Conservation (phyloP, 1,140 invertebrate species). For the Homarus americanus region DNA sequence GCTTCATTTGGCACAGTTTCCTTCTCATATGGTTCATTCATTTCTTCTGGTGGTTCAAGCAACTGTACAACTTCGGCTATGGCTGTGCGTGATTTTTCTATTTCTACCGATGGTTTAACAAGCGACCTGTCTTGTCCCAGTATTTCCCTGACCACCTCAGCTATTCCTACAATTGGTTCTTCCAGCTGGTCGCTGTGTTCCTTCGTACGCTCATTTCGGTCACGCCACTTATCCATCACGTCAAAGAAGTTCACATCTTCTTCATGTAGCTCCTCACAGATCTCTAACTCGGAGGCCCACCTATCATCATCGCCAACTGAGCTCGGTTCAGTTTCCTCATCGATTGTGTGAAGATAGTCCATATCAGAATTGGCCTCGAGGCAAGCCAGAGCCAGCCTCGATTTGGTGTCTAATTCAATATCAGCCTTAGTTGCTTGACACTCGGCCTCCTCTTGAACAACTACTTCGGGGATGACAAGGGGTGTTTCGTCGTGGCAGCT, state of each 20-base stretch:
- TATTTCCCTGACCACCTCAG: background rate
- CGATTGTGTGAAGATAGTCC: constrained; percentile 58
- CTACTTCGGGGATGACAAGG: constrained; percentile 27
- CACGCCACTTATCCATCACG: background rate
- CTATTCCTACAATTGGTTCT: background rate
- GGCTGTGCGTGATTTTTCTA: background rate
- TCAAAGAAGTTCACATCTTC: background rate
- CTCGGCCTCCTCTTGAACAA: background rate
- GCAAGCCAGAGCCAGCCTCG: background rate
- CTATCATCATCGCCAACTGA: constrained; percentile 37
- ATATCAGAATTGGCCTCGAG: background rate
- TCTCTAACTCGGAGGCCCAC: constrained; percentile 1
- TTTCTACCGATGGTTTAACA: background rate
- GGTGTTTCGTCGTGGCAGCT: background rate
- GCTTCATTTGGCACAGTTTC: no score
- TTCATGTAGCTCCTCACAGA: constrained; percentile 8
- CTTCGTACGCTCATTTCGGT: background rate
- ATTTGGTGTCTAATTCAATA: background rate
- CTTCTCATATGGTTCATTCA: background rate
- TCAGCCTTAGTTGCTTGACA: background rate
- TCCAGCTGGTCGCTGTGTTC: background rate
- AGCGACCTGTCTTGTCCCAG: background rate
- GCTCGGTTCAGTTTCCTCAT: constrained; percentile 60
- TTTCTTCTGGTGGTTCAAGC: background rate
- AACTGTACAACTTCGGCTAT: background rate